Evolutionary conservation across 1,140 invertebrate species (phyloP), one percentile per base, ranked within the genome.

Genomic region (Ctenoplectra terminalis): DNA sequence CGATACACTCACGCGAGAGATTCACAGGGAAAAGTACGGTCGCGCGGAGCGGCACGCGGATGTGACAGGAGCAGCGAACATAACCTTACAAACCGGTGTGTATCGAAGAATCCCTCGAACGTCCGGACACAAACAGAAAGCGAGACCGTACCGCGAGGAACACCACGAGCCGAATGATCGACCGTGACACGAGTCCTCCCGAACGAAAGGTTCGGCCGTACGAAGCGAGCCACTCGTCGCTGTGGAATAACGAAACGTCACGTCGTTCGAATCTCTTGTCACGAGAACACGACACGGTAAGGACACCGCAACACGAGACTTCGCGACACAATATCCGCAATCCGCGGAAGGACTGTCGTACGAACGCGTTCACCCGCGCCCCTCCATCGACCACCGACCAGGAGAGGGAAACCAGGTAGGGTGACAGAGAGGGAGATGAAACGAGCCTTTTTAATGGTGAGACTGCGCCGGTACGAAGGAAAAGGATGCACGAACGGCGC

Each of bases 291-390:
- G 20, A 31, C 7, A n/a, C 40, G 29, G 15, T 43, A 71, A 52
- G 60, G 50, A 79, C 61, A 72, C 60, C 52, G 64, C 46, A 26
- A n/a, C 78, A 58, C 75, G 52, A 73, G 40, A n/a, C 76, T 79
- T 73, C 26, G 37, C 81, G 58, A 84, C 85, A 83, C 85, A 80
- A 88, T 86, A 90, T 90, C 89, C 90, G 87, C 88, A 78, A 88
- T 90, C 87, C 88, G 82, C 87, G 84, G 88, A 85, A 90, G 87
- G 88, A 91, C 89, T 90, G 89, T 88, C 87, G 80, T 78, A 67
- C 64, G 72, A 71, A 58, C 64, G 79, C 83, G 76, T 56, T 88
- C 75, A 40, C 77, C 78, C 81, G 64, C 78, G 63, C 80, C 88
- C 79, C 85, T 50, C 87, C 83, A 78, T 61, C 76, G 48, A 46